These are phyloP conservation scores for Bradysia coprophila DNA, from an alignment of 1,140 invertebrate species.

Conservation along the genomic window DNA sequence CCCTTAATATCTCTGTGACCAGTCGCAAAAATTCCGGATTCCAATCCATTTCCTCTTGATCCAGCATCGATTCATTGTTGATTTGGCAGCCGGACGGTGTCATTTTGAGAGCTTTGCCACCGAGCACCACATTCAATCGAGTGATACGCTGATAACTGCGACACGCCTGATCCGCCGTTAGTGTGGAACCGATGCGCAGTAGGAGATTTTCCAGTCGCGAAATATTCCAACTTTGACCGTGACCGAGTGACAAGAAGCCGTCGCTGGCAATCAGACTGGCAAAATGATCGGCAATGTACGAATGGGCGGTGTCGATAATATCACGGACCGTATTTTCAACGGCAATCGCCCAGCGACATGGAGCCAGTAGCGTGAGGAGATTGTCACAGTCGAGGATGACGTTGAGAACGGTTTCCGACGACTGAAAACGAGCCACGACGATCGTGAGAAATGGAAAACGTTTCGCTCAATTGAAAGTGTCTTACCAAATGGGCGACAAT, in stretches of 20 bases:
- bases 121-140: slow-evolving; percentile 17
- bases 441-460: background rate
- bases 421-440: slow-evolving; percentile 22
- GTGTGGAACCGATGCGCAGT: slow-evolving; percentile 35
- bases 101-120: slow-evolving; percentile 20
- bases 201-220: slow-evolving; percentile 45
- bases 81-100: slow-evolving; percentile 11
- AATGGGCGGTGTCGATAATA: slow-evolving; percentile 42
- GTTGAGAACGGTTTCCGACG: slow-evolving; percentile 39
- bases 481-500: slow-evolving; percentile 36
- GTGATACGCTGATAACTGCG: slow-evolving; percentile 34
- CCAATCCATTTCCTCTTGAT: slow-evolving; percentile 23
- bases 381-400: slow-evolving; percentile 50
- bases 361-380: slow-evolving; percentile 41
- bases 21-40: slow-evolving; percentile 21
- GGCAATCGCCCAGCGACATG: slow-evolving; percentile 51
- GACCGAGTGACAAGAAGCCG: slow-evolving; percentile 39
- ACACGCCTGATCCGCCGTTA: slow-evolving; percentile 52
- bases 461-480: background rate
- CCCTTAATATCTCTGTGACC: slow-evolving; percentile 24
- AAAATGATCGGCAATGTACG: slow-evolving; percentile 45
- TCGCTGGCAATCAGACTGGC: slow-evolving; percentile 38
- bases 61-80: slow-evolving; percentile 15
- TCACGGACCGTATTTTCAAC: slow-evolving; percentile 43
- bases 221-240: slow-evolving; percentile 41